These are phyloP conservation scores for Colinus virginianus DNA, from an alignment of 2,113 vertebrate genomes.

Conservation along the genomic window DNA sequence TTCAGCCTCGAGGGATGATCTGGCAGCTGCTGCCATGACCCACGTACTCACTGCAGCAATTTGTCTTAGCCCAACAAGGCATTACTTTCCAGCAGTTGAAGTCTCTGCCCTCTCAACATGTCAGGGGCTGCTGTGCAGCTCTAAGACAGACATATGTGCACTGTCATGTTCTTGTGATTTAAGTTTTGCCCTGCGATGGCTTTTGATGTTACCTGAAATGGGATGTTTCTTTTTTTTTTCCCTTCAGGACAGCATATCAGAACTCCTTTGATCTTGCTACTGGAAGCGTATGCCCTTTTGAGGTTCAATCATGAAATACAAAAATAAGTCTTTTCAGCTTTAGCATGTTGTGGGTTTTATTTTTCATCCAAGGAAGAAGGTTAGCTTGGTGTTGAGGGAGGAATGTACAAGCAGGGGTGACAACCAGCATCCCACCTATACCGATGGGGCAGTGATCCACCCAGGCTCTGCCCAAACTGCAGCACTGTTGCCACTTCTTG, in stretches of 20 bases:
- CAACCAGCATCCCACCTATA: accelerated
- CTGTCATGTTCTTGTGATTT: not conserved
- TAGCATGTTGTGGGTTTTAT: too few species aligned
- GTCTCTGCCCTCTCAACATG: not conserved
- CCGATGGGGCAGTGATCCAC: not conserved
- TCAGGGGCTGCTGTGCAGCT: not conserved
- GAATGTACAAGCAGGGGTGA: accelerated
- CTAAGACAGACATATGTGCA: conserved; percentile 1
- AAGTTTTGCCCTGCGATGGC: not conserved
- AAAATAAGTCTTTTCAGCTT: not conserved
- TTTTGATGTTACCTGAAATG: not conserved
- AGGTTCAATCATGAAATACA: accelerated
- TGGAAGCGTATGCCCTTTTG: not conserved
- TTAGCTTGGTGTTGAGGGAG: not conserved
- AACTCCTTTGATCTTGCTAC: not conserved
- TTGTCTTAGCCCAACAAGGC: not conserved
- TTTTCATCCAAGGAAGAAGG: not conserved
- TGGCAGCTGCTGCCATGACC: not conserved
- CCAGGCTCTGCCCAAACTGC: not conserved
- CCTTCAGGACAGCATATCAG: accelerated
- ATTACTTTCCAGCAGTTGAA: not conserved
- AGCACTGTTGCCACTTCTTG: too few species aligned
- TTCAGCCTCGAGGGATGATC: not conserved
- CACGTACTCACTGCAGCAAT: not conserved
- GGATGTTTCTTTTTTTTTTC: not conserved